Evolutionary conservation across 2,797 vertebrate genomes (phyloP).

Genomic region (Gorsachius magnificus): DNA sequence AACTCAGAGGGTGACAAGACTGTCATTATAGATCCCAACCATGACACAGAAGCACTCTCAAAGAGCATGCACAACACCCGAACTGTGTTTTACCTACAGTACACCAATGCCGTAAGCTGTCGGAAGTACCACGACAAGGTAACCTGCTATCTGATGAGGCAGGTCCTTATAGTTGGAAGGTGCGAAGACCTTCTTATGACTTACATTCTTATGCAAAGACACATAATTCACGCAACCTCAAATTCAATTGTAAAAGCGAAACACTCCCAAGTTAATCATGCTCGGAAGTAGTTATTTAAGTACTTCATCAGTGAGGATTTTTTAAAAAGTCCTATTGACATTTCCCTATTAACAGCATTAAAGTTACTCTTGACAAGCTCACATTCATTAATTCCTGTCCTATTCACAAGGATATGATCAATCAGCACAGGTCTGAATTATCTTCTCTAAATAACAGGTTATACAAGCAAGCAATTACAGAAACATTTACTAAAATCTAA

Average conservation of each 20-base stretch:
- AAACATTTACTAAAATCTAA: not conserved
- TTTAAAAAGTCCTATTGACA: not conserved
- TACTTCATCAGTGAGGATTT: not conserved
- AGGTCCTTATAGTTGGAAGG: not conserved
- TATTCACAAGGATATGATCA: not conserved
- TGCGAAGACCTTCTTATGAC: not conserved
- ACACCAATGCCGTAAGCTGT: not conserved
- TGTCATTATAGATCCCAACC: not conserved
- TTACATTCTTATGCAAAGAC: not conserved
- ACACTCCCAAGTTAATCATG: not conserved
- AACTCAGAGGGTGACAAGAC: not conserved
- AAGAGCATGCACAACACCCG: not conserved
- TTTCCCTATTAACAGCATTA: not conserved
- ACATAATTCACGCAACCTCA: not conserved
- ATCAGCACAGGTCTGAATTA: not conserved
- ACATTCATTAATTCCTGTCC: not conserved
- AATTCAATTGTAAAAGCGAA: not conserved
- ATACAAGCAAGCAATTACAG: not conserved
- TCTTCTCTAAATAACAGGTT: not conserved
- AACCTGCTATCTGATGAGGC: not conserved
- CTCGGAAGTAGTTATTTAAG: not conserved
- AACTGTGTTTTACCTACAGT: not conserved
- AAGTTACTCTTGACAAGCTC: not conserved
- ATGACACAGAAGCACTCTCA: not conserved
- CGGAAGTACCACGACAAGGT: not conserved